Evolutionary conservation across 2,797 vertebrate genomes (phyloP), one percentile per base, ranked within the genome.

Genomic region (Typhlichthys subterraneus): DNA sequence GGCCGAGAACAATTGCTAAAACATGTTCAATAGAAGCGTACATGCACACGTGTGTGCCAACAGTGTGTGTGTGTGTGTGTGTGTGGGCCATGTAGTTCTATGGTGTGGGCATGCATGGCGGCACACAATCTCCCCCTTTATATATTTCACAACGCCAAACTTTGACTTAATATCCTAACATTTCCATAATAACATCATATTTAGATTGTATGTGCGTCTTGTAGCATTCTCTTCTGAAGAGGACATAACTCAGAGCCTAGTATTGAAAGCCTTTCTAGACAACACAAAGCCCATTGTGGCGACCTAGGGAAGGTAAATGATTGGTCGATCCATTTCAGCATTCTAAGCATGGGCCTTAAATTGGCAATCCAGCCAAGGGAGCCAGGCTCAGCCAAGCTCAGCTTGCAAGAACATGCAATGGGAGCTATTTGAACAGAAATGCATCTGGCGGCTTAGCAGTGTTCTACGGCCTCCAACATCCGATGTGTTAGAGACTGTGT

Each of bases 371-470:
- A 61, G 68, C 63, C 62, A 61, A 72, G 59, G 61, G 57, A 76
- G 75, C 64, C 3, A 5, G 51, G 57, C 72, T 73, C 81, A 76
- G 81, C 70, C 76, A 75, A 83, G 82, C 70, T 45, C 60, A 61
- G 64, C 56, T 53, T 31, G 66, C 53, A 65, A 6, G 7, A 59
- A 63, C 82, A 84, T 15, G 66, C 79, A 77, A 87, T 63, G 11
- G 50, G 61, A 57, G 62, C 63, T 23, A 69, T 83, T 80, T 87
- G 74, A 90, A 86, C 83, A 70, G 85, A 89, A 79, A 88, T 67
- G 72, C 68, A 63, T 55, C 31, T 13, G 48, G 11, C 2, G 19
- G 19, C 19, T 23, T 23, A 23, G 19, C 19, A 23, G 19, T 23
- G 19, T 23, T 23, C 19, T 23, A 23, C 19, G 19, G 3, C 65